Base-by-base conservation (phyloP, 2,113 vertebrate genomes). In the Oreotrochilus melanogaster region DNA sequence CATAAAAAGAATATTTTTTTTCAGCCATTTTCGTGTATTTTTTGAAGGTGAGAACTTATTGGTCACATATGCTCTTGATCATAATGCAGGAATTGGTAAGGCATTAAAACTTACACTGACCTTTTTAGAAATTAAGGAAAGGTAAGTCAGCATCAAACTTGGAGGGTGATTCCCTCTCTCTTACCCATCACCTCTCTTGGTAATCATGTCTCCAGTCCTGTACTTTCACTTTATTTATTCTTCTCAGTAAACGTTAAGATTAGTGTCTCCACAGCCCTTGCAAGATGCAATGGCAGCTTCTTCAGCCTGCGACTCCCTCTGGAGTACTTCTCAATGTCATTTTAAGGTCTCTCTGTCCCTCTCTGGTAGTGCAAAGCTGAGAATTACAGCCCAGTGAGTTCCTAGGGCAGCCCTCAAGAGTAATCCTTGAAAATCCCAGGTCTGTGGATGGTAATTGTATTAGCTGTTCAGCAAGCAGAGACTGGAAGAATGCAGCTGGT, bases 401-500 rank as follows among this genome's bases (percentile, higher is more conserved):
- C 70, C 61, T 93, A 78, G 13, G 0, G 57, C 92, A 96, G 27
- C 48, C 72, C 79, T 80, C 42, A 58, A 27, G 56, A 64, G 72
- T 94, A 96, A 97, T 97, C 90, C 76, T 53, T 73, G 78, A 80
- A 96, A 96, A 95, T 96, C 89, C 92, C 64, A 71, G 88, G 92
- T 96, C 79, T 94, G 53, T 50, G 82, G 72, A 94, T 86, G 61
- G 53, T 96, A 96, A 96, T 93, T 97, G 92, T 97, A 94, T 96
- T 96, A 96, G 64, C 84, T 1, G 4, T 93, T 93, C 92, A 83
- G 57, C 82, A 83, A 83, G 69, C 69, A 6, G 83, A 84, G 75
- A 61, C 88, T 88, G 85, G 72, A 88, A 90, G 89, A 96, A 96
- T 95, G 78, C 79, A 94, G 75, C 60, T 95, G 92, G 64, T 54